Percentiles rank a stretch among this genome's conserved stretches.
Evolutionary conservation across 2,888 invertebrate genomes (phyloP).

Genomic region (Tenthredo amoena): DNA sequence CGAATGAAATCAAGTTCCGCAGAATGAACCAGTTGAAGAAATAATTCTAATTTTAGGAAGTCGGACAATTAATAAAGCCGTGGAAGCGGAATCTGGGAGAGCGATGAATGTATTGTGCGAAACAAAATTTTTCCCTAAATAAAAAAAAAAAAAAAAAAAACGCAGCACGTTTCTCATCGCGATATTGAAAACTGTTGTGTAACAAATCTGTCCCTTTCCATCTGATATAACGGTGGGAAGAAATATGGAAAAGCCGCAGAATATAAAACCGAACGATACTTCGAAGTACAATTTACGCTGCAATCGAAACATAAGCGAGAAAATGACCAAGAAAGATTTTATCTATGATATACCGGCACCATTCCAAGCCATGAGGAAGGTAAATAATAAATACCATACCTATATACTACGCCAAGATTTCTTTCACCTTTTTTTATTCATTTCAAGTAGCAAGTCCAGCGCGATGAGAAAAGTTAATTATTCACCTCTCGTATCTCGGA

Average conservation of each 20-base stretch:
- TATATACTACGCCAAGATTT: neutral
- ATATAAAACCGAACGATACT: conserved; percentile 58
- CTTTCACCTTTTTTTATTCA: neutral
- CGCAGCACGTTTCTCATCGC: neutral
- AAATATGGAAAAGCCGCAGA: conserved; percentile 25
- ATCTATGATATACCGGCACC: conserved; percentile 68
- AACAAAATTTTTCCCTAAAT: neutral
- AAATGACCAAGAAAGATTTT: conserved; percentile 71
- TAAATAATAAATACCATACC: neutral
- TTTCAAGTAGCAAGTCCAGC: neutral
- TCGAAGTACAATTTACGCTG: conserved; percentile 71
- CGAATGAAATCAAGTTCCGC: neutral
- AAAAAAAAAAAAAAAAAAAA: neutral
- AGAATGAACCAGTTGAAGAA: neutral
- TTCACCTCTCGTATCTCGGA: neutral
- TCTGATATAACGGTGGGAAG: conserved; percentile 31
- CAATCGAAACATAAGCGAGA: conserved; percentile 69
- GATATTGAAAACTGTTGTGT: conserved; percentile 4
- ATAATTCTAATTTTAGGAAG: neutral
- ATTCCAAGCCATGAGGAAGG: conserved; percentile 57
- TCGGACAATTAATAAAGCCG: neutral
- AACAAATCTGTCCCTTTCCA: neutral
- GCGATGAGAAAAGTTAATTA: neutral
- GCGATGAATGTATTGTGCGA: neutral
- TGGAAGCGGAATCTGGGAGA: neutral